phyloP scores from a whole-genome alignment of 2,888 invertebrate species.

The Limnephilus marmoratus region DNA sequence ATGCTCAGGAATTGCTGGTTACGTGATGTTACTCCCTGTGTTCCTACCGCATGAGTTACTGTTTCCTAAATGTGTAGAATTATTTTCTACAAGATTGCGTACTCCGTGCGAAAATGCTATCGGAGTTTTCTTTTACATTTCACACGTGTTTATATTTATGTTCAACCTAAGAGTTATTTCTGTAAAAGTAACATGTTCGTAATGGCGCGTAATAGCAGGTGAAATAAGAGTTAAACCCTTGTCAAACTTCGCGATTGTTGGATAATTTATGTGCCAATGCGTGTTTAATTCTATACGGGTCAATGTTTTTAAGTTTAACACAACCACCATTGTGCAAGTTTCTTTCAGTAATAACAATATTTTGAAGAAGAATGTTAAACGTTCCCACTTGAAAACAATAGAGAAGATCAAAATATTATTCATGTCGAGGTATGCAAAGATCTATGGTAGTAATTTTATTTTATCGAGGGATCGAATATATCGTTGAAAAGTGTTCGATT shows the following conservation, averaged over 20 bases:
- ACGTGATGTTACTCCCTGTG: too few relatives aligned
- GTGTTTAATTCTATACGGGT: not conserved
- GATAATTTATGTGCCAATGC: not conserved
- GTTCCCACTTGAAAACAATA: constrained; percentile 5
- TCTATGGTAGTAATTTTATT: constrained; percentile 8
- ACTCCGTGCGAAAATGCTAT: not conserved
- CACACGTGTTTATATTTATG: not conserved
- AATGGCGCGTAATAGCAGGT: not conserved
- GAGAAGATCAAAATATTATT: not conserved
- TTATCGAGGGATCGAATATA: not conserved
- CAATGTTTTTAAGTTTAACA: constrained; percentile 7
- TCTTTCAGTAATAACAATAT: not conserved
- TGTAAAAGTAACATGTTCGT: not conserved
- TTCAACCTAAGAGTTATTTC: not conserved
- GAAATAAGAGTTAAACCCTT: not conserved
- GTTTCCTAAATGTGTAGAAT: not conserved
- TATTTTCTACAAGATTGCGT: not conserved
- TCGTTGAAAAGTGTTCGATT: constrained; percentile 23
- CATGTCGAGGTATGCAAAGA: not conserved
- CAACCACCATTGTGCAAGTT: not conserved
- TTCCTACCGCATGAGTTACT: too few relatives aligned
- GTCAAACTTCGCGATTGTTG: not conserved
- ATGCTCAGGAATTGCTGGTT: too few relatives aligned
- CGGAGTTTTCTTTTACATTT: not conserved
- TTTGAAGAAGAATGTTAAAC: not conserved